phyloP scores from a whole-genome alignment of 2,113 vertebrate species.

The Chloroceryle aenea region DNA sequence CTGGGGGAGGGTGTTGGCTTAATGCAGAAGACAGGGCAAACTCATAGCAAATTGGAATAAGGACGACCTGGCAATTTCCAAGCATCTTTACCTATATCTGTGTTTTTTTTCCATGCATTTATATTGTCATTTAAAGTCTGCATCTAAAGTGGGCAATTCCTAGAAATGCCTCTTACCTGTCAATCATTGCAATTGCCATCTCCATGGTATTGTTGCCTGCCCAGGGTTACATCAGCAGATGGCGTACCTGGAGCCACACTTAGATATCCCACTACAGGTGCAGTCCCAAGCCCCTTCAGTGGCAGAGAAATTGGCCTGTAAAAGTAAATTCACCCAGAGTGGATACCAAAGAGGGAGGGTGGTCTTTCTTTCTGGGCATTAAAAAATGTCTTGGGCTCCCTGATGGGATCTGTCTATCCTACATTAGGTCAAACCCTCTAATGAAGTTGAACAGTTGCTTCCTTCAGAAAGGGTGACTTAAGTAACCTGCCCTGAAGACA shows the following conservation, averaged over 20 bases:
- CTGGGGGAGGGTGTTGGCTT: neutral
- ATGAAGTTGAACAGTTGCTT: neutral
- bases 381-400: neutral
- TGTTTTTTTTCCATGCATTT: neutral
- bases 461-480: neutral
- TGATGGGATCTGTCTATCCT: neutral
- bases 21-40: neutral
- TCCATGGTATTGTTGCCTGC: neutral
- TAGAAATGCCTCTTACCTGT: neutral
- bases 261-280: neutral
- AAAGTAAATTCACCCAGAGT: accelerated
- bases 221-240: neutral
- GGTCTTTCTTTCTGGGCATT: neutral
- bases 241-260: neutral
- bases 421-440: neutral
- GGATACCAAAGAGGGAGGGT: neutral
- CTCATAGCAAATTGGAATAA: neutral
- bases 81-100: neutral
- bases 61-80: neutral
- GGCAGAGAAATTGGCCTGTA: neutral
- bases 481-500: neutral
- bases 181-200: neutral
- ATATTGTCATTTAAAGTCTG: neutral
- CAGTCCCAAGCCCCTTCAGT: neutral
- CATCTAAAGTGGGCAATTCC: neutral